Evolutionary conservation across 2,113 vertebrate genomes (phyloP), one percentile per base, ranked within the genome.

Genomic region (Corythoichthys haematopterus): DNA sequence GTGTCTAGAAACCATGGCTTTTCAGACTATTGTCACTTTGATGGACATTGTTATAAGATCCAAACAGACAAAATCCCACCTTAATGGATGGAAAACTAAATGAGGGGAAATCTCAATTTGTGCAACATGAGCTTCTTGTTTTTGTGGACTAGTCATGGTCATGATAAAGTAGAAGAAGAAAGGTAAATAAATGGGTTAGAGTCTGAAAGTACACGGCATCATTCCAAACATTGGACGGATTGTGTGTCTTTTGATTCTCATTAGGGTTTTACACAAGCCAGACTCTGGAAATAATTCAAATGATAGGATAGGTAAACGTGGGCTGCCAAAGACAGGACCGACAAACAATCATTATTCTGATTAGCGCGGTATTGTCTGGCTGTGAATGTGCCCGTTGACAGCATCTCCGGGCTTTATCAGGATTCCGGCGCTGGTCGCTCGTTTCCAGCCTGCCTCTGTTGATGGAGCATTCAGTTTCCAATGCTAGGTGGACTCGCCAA

Each of bases 1-100:
- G 88, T 88, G 88, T 90, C 91, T 82, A 90, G 82, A 91, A 94
- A 92, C 90, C 90, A 40, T 89, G 91, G 91, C 90, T 85, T 94
- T 93, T 92, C 87, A 89, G 60, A 81, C 87, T 55, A 58, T 83
- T 95, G 93, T 93, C 93, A 94, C 83, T 91, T 92, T 94, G 93
- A 95, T 91, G 93, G 93, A 90, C 88, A 91, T 90, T 82, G 86
- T 88, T 88, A 91, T 90, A 80, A 75, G 69, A 76, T 76, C 70
- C 77, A 83, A 75, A 56, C 76, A 74, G 79, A 63, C 35, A 70
- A 65, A 71, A 28, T 9, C 36, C 65, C 43, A 53, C 16, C 63
- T 77, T 6, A 45, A 51, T 53, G 46, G 28, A 43, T 7, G 52
- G n/a, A 50, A 51, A 36, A 50, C 3, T 12, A 64, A 61, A 64